Evolutionary conservation across 1,140 invertebrate species (phyloP).

Genomic region (Zeugodacus cucurbitae): DNA sequence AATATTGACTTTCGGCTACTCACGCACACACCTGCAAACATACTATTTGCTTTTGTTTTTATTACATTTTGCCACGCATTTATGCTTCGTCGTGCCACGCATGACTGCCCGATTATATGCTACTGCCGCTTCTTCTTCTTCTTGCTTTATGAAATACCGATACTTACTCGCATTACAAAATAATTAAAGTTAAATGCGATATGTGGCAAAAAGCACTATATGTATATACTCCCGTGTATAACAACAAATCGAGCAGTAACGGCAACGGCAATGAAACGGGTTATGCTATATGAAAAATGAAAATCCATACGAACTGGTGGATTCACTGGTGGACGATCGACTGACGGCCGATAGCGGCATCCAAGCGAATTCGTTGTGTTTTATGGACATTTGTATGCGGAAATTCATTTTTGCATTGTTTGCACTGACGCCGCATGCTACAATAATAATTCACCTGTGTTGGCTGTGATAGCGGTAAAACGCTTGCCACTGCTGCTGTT

Average conservation of each 20-base stretch:
- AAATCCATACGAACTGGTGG: background rate
- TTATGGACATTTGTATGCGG: conserved; percentile 24
- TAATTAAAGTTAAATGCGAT: background rate
- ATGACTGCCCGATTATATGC: background rate
- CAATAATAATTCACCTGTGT: background rate
- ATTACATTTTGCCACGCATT: background rate
- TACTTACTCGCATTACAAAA: background rate
- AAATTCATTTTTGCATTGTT: conserved; percentile 4
- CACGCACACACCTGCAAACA: background rate
- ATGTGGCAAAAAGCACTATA: background rate
- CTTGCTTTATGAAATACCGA: background rate
- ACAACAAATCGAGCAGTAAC: background rate
- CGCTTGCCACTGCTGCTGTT: background rate
- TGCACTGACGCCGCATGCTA: background rate
- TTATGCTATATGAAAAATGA: background rate
- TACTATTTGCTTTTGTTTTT: conserved; percentile 11
- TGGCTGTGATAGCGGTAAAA: conserved; percentile 6
- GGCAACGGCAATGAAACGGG: conserved; percentile 30
- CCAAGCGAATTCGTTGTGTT: background rate
- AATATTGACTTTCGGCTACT: background rate
- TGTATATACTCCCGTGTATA: no score
- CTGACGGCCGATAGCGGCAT: background rate
- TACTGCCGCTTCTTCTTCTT: background rate
- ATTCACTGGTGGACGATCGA: background rate
- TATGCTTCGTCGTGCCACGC: background rate